Base-by-base conservation (phyloP, 2,797 vertebrate genomes). In the Sebastes variabilis region DNA sequence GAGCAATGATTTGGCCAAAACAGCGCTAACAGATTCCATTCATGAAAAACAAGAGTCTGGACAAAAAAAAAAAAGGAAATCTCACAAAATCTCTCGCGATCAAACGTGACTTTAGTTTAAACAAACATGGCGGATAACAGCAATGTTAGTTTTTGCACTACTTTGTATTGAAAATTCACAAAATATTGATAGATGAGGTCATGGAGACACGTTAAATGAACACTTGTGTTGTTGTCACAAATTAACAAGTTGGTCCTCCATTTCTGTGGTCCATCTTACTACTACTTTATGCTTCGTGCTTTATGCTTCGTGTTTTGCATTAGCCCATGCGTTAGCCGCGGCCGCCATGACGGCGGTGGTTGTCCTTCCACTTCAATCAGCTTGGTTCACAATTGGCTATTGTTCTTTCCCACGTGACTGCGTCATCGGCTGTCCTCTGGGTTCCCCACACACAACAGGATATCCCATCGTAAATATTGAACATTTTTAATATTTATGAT, bases 331-430 rank as follows among this genome's bases (percentile, higher is more conserved):
- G 3, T 46, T 49, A 20, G 42, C 46, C 18, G 1, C 8, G 4
- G 18, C 4, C 8, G 1, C 4, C 46, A 49, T 49, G 46, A 49
- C 1, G 46, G 8, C 8, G 0, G 8, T 20, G 46, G 18, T 49
- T 49, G 46, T 2, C 46, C 46, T 49, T 49, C 46, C 8, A 20
- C 46, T 20, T 49, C 46, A 20, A 20, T 49, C 42, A 18, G 42
- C 42, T 49, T 49, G 16, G 16, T 49, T 49, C 42, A 49, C 42
- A 49, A 18, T 49, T 49, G 46, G 0, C 6, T 46, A 7, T 46
- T 7, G 6, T 46, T 46, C 42, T 46, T 46, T 46, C 42, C 14
- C 38, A 42, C 12, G 36, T 36, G 12, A 36, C 36, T 36, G 12
- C 36, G 12, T 36, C 36, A 13, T 36, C 1, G 36, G 11, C 36